Conservation (phyloP, 2,113 vertebrate genomes). For the Brachyhypopomus occidentalis region DNA sequence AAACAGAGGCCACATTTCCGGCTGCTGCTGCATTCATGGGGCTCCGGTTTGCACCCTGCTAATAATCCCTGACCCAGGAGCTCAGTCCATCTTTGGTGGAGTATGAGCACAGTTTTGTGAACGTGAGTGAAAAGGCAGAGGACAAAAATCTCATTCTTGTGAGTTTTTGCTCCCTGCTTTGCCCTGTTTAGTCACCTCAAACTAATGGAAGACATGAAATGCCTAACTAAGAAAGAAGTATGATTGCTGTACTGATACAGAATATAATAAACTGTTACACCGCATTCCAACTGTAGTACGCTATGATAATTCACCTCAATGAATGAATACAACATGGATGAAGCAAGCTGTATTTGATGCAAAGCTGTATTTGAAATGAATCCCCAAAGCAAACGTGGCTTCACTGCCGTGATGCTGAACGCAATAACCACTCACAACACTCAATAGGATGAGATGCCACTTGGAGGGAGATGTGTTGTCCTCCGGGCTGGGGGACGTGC, state of each 20-base stretch:
- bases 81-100: no score
- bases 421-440: slow-evolving; percentile 84
- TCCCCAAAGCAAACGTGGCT: not conserved
- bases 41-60: slow-evolving; percentile 22
- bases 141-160: not conserved
- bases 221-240: slow-evolving; percentile 37
- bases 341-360: not conserved
- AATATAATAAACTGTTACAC: not conserved
- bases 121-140: not conserved
- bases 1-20: slow-evolving; percentile 26
- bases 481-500: slow-evolving; percentile 88
- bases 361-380: no score
- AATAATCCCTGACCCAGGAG: not conserved
- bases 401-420: not conserved
- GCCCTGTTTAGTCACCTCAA: not conserved
- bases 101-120: not conserved
- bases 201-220: slow-evolving; percentile 42
- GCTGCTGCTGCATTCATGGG: slow-evolving; percentile 22
- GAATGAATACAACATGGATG: not conserved
- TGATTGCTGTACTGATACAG: not conserved
- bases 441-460: slow-evolving; percentile 92
- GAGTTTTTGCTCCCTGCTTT: no score
- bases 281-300: no score
- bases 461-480: slow-evolving; percentile 87
- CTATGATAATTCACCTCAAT: not conserved